Evolutionary conservation across 64 coral and sea anemone species (phyloP), one percentile per base, ranked within the genome.

Genomic region (Acropora yongei): DNA sequence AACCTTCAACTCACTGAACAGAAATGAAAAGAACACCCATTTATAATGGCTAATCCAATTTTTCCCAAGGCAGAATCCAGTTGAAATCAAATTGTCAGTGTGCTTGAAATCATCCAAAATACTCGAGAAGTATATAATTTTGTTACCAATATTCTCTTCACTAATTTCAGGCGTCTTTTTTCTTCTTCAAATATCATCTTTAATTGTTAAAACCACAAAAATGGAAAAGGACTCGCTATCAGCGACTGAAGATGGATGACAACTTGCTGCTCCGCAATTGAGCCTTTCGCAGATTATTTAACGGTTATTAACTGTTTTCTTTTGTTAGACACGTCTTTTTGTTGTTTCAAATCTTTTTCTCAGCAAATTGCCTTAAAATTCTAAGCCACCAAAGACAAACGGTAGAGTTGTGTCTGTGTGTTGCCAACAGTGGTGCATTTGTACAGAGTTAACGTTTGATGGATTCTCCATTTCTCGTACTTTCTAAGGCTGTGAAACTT

Each of bases 151-250:
- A 45, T 67, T 83, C 58, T 44, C 5, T 17, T 71, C 9, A 43
- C 82, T 48, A 49, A 68, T 67, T 16, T 44, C 9, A 77, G 8
- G 2, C 49, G 12, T 49, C 13, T n/a, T 47, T 4, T 16, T 18
- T 47, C 30, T 18, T 6, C 5, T 4, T 4, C 9, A 39, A 65
- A 45, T 43, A 13, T 20, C 53, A 65, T 11, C 12, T 41, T 65
- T 82, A 47, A 72, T 71, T 85, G 82, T 1, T 66, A 85, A 85
- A 85, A 85, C 82, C 82, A 85, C 82, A 85, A 13, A 71, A 71
- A 6, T 3, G 61, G 65, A 85, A n/a, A 72, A 67, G 60, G 18
- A 44, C 5, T 12, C 18, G 82, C 72, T 72, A 85, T 85, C 61
- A 85, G 65, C 46, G 17, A 11, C 17, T 47, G 17, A 44, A 12